phyloP scores from a whole-genome alignment of 1,140 invertebrate species.

The Eumaeus atala region DNA sequence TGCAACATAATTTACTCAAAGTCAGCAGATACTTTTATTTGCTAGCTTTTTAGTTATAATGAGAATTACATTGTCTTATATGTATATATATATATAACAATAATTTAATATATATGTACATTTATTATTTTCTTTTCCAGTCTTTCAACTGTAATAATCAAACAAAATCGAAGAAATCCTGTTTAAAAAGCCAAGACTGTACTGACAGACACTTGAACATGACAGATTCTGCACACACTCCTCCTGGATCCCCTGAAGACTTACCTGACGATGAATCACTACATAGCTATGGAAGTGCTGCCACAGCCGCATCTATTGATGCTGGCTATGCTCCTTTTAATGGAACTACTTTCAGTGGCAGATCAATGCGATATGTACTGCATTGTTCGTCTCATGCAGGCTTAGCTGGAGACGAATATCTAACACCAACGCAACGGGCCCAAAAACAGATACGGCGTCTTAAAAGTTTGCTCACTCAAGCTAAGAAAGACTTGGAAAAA shows the following conservation, averaged over 20 bases:
- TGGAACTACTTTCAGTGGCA: slow-evolving; percentile 83
- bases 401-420: slow-evolving; percentile 83
- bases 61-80: too few species aligned
- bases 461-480: slow-evolving; percentile 81
- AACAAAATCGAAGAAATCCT: slow-evolving; percentile 52
- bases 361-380: slow-evolving; percentile 84
- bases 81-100: too few species aligned
- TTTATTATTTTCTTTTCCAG: slow-evolving; percentile 44
- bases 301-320: slow-evolving; percentile 83
- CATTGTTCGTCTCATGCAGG: slow-evolving; percentile 87
- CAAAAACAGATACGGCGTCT: slow-evolving; percentile 84
- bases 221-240: slow-evolving; percentile 71
- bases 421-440: slow-evolving; percentile 89
- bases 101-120: too few species aligned
- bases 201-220: slow-evolving; percentile 53
- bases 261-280: slow-evolving; percentile 85
- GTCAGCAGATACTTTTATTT: too few species aligned
- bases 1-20: not conserved
- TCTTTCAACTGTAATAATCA: slow-evolving; percentile 61
- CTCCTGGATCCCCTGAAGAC: slow-evolving; percentile 76
- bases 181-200: slow-evolving; percentile 51
- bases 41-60: too few species aligned
- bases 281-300: slow-evolving; percentile 83
- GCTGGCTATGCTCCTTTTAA: slow-evolving; percentile 87
- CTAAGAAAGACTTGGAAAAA: slow-evolving; percentile 83